Conservation (phyloP, 2,113 vertebrate species). For the Acrocephalus arundinaceus region DNA sequence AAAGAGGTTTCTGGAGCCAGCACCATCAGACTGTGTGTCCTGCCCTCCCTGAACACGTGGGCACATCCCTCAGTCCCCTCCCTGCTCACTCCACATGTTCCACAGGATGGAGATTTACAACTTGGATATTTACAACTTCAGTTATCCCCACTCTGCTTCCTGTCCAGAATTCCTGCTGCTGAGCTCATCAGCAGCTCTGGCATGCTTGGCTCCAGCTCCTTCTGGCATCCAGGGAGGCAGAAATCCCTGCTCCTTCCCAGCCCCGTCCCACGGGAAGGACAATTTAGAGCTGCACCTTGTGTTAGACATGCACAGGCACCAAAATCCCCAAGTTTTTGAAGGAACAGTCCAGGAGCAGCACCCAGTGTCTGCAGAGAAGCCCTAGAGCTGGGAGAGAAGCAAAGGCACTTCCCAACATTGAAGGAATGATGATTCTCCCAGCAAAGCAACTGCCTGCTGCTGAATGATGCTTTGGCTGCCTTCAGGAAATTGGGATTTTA, state of each 20-base stretch:
- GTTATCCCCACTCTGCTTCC: not conserved
- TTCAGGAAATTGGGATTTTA: no score
- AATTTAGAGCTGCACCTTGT: not conserved
- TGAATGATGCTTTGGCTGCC: not conserved
- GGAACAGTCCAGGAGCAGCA: not conserved
- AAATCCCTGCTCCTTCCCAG: not conserved
- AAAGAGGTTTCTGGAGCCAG: not conserved
- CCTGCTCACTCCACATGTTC: not conserved
- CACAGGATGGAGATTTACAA: not conserved
- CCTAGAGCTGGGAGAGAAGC: not conserved
- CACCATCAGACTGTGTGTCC: not conserved
- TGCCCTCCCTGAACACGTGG: not conserved
- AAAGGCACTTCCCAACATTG: no score
- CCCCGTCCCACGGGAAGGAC: not conserved
- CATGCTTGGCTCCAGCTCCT: not conserved
- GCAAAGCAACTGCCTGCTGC: not conserved
- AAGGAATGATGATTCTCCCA: not conserved
- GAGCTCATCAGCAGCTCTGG: constrained; percentile 13
- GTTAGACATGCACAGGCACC: accelerated
- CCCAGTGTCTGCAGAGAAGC: not conserved
- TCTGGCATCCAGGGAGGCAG: not conserved
- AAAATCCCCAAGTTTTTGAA: accelerated
- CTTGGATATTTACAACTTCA: not conserved
- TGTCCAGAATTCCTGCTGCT: not conserved
- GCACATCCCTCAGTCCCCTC: not conserved